Conservation (phyloP, 2,113 vertebrate species). For the Terrapene triunguis region DNA sequence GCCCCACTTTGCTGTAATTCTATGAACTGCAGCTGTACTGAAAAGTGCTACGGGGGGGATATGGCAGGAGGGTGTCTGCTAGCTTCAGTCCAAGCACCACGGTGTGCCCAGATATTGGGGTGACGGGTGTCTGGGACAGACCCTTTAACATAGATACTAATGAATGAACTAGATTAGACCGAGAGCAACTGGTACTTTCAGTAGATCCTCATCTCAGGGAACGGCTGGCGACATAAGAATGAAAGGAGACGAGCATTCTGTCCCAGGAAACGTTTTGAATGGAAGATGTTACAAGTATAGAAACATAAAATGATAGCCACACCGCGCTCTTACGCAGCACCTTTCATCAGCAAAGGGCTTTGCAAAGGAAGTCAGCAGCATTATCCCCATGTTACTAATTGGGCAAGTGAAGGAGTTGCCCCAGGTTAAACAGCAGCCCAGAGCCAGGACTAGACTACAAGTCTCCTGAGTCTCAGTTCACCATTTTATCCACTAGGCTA, state of each 20-base stretch:
- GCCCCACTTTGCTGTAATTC: neutral
- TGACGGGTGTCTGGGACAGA: neutral
- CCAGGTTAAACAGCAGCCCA: neutral
- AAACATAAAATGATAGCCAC: no score
- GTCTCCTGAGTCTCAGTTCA: neutral
- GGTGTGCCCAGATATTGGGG: neutral
- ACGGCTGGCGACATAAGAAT: neutral
- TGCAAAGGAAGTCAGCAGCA: neutral
- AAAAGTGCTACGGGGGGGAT: neutral
- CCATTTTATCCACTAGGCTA: no score
- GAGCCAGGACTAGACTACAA: neutral
- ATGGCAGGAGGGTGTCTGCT: neutral
- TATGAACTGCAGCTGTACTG: neutral
- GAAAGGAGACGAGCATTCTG: neutral
- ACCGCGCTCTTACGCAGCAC: neutral
- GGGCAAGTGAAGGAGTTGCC: neutral
- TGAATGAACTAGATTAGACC: neutral
- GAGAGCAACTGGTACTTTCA: neutral
- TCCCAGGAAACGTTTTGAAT: neutral
- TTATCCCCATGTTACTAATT: neutral
- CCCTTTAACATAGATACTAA: neutral
- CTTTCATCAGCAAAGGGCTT: neutral
- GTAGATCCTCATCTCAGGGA: neutral
- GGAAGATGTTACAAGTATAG: no score
- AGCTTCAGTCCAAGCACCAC: neutral